Percentiles rank a stretch among this genome's conserved stretches.
Conservation (phyloP, 1,140 invertebrate species). For the Ostrea denselamellosa region DNA sequence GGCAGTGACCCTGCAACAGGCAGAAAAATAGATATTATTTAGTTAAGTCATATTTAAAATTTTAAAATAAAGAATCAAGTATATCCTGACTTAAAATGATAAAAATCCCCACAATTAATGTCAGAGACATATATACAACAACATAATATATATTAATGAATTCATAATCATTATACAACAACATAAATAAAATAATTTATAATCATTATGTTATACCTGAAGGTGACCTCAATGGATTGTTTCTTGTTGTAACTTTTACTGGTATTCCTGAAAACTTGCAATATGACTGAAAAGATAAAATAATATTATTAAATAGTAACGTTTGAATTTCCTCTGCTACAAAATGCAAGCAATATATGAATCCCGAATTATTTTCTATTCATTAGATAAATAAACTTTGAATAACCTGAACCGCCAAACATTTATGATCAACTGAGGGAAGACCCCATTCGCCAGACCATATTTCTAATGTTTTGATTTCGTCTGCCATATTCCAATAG, state of each 20-base stretch:
- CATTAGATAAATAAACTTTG: background rate
- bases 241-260: conserved; percentile 83
- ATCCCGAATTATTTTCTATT: background rate
- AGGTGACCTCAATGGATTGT: conserved; percentile 86
- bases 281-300: conserved; percentile 83
- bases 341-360: background rate
- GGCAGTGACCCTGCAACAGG: conserved; percentile 81
- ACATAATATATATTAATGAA: no score
- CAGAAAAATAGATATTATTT: no score
- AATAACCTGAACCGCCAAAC: background rate
- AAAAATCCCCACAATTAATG: no score
- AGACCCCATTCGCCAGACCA: conserved; percentile 92
- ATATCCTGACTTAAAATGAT: no score
- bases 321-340: no score
- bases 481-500: conserved; percentile 68
- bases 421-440: conserved; percentile 86
- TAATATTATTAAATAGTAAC: background rate
- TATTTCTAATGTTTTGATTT: conserved; percentile 84
- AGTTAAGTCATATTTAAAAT: no score
- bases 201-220: conserved; percentile 78
- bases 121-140: no score
- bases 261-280: conserved; percentile 87
- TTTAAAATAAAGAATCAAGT: no score
- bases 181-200: no score
- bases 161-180: background rate